A percentile compares a stretch with the other conserved stretches of the same genome.
phyloP scores from a whole-genome alignment of 2,113 vertebrate genomes.

The Empidonax traillii region DNA sequence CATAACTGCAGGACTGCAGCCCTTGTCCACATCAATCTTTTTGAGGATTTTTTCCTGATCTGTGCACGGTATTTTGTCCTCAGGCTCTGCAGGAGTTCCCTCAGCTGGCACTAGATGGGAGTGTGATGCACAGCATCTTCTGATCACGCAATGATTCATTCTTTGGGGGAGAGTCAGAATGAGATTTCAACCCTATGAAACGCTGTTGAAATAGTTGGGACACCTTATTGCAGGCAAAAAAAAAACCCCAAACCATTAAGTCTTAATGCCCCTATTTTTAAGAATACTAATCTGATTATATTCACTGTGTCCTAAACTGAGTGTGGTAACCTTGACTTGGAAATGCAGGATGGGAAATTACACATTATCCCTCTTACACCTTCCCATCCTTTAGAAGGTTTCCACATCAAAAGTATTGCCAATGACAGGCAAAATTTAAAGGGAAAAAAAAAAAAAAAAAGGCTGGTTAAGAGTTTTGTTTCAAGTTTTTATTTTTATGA shows the following conservation, averaged over 20 bases:
- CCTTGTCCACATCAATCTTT: neutral
- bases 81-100: neutral
- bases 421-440: neutral
- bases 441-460: no score
- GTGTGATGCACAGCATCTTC: neutral
- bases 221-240: accelerated
- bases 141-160: neutral
- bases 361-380: neutral
- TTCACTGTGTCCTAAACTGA: neutral
- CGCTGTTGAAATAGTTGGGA: neutral
- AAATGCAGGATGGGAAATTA: neutral
- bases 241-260: neutral
- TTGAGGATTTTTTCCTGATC: neutral
- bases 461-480: neutral
- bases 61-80: neutral
- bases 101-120: conserved; percentile 19
- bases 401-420: neutral
- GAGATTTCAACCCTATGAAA: neutral
- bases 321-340: neutral
- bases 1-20: neutral
- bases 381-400: neutral
- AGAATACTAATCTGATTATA: neutral
- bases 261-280: neutral
- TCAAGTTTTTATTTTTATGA: neutral
- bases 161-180: neutral